phyloP scores from a whole-genome alignment of 2,113 vertebrate genomes.

The Romanogobio albipinnatus region DNA sequence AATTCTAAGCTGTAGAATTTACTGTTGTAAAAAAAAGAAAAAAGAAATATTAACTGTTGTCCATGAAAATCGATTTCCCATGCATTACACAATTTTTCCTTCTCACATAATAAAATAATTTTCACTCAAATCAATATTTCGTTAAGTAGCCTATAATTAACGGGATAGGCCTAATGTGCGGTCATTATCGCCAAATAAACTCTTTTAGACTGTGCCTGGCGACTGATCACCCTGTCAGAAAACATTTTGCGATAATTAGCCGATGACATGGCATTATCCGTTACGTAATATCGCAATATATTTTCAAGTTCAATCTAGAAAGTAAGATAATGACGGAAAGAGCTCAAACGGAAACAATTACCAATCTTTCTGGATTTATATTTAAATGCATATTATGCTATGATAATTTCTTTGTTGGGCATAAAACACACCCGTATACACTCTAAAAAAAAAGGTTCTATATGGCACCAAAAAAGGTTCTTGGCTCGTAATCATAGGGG shows the following conservation, averaged over 20 bases:
- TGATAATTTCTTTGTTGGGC: background rate
- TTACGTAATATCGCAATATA: background rate
- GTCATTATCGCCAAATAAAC: background rate
- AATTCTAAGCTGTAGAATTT: background rate
- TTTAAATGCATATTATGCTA: no score
- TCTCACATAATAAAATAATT: background rate
- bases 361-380: background rate
- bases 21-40: background rate
- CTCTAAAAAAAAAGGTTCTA: no score
- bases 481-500: no score
- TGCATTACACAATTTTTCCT: background rate
- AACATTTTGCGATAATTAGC: background rate
- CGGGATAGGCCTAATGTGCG: background rate
- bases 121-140: background rate
- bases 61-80: background rate
- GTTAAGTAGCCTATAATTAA: background rate
- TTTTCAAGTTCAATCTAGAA: background rate
- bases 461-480: no score
- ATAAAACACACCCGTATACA: background rate
- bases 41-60: background rate
- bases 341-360: background rate
- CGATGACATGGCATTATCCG: background rate
- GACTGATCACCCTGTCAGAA: no score
- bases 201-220: background rate
- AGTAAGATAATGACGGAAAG: background rate